These are phyloP conservation scores for Bhutanitis thaidina DNA, from an alignment of 2,888 invertebrate species.

Conservation along the genomic window DNA sequence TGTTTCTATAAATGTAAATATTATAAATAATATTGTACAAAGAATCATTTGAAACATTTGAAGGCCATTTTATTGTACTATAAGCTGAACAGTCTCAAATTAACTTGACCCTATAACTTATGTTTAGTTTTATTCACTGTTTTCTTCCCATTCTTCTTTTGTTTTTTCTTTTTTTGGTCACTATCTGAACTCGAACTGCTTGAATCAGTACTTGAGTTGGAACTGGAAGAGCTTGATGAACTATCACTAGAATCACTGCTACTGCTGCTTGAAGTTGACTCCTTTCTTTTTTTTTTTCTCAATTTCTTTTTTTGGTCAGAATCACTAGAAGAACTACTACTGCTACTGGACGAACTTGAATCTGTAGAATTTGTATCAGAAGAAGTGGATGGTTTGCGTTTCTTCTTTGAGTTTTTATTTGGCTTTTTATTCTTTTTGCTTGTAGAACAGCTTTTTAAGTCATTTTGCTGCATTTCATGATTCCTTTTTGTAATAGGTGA, in stretches of 20 bases:
- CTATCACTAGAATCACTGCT: conserved; percentile 40
- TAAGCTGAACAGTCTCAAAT: not conserved
- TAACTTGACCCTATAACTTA: conserved; percentile 22
- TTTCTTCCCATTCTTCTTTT: conserved; percentile 35
- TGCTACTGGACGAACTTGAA: conserved; percentile 55
- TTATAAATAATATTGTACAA: too few species aligned
- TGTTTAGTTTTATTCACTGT: conserved; percentile 41
- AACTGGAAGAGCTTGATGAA: conserved; percentile 51
- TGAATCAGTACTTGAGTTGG: conserved; percentile 35
- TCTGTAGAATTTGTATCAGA: conserved; percentile 56
- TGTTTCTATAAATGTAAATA: too few species aligned
- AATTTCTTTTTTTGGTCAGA: conserved; percentile 44
- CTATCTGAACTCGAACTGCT: conserved; percentile 57
- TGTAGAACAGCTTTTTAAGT: conserved; percentile 26
- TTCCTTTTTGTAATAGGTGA: conserved; percentile 28
- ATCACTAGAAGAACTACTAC: conserved; percentile 60
- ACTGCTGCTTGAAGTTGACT: conserved; percentile 57
- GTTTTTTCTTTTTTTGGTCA: conserved; percentile 44
- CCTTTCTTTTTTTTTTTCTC: conserved; percentile 46
- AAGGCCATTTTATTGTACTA: conserved; percentile 17
- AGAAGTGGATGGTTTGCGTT: conserved; percentile 58
- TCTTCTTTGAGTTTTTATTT: conserved; percentile 29
- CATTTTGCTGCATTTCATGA: conserved; percentile 23
- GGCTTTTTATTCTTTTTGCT: conserved; percentile 29
- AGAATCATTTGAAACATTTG: not conserved